Evolutionary conservation across 2,113 vertebrate species (phyloP).

Genomic region (Onychostruthus taczanowskii): DNA sequence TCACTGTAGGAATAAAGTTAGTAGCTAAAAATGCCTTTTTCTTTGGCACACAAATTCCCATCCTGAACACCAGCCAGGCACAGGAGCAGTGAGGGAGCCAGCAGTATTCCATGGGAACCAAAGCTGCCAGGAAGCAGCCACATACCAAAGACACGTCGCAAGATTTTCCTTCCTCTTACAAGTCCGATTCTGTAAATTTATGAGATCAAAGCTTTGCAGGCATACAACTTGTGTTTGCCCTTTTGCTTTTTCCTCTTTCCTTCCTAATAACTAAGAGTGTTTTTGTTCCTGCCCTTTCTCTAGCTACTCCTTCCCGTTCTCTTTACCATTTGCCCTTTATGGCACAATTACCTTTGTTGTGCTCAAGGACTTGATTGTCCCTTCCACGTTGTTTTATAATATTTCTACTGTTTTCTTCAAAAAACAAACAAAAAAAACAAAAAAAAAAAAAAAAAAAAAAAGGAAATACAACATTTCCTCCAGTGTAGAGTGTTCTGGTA

Average conservation of each 20-base stretch:
- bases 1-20: background rate
- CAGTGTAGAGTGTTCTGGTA: background rate
- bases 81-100: background rate
- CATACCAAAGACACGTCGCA: rapidly evolving
- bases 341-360: background rate
- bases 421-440: background rate
- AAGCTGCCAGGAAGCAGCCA: background rate
- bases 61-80: background rate
- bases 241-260: background rate
- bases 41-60: background rate
- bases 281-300: background rate
- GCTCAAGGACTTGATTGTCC: background rate
- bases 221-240: background rate
- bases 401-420: background rate
- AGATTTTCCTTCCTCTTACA: background rate
- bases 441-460: background rate
- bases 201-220: background rate
- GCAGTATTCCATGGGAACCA: background rate
- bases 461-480: background rate
- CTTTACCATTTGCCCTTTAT: background rate
- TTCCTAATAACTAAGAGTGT: background rate
- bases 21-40: background rate
- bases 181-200: background rate
- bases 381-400: background rate
- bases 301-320: background rate